A percentile compares a stretch with the other conserved stretches of the same genome.
These are phyloP conservation scores for Ormyrus thymus DNA, from an alignment of 2,888 invertebrate genomes.

Conservation along the genomic window DNA sequence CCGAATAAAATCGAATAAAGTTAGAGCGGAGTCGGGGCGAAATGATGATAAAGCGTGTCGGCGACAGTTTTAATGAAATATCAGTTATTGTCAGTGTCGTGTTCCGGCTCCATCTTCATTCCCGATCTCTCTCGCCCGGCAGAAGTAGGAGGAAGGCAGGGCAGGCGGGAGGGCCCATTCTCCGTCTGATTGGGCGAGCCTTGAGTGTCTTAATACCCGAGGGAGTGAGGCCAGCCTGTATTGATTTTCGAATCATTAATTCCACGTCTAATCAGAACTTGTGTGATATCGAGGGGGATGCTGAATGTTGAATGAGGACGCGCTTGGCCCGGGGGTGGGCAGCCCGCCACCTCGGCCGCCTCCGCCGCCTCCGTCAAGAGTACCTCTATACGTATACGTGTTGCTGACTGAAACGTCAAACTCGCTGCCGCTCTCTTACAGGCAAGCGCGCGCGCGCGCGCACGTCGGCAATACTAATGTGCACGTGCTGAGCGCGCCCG, in stretches of 20 bases:
- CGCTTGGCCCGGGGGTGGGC: not conserved
- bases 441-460: constrained; percentile 17
- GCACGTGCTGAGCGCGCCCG: constrained; percentile 52
- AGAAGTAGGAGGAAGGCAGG: constrained; percentile 1
- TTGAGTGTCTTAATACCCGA: constrained; percentile 57
- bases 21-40: not conserved
- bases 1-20: constrained; percentile 36
- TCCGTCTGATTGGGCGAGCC: constrained; percentile 56
- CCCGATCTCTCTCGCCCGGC: constrained; percentile 14
- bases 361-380: constrained; percentile 16
- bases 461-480: constrained; percentile 57
- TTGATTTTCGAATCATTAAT: constrained; percentile 75
- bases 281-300: constrained; percentile 64
- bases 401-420: constrained; percentile 66
- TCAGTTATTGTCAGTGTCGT: constrained; percentile 55
- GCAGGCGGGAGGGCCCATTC: constrained; percentile 41
- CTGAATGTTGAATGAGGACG: constrained; percentile 58
- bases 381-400: constrained; percentile 54
- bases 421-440: constrained; percentile 54
- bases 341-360: constrained; percentile 30
- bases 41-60: constrained; percentile 50
- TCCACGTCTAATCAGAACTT: constrained; percentile 73
- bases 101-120: constrained; percentile 48
- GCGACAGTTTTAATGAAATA: constrained; percentile 55
- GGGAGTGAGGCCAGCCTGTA: constrained; percentile 62